Base-by-base conservation (phyloP, 2,113 vertebrate species). In the Procavia capensis region DNA sequence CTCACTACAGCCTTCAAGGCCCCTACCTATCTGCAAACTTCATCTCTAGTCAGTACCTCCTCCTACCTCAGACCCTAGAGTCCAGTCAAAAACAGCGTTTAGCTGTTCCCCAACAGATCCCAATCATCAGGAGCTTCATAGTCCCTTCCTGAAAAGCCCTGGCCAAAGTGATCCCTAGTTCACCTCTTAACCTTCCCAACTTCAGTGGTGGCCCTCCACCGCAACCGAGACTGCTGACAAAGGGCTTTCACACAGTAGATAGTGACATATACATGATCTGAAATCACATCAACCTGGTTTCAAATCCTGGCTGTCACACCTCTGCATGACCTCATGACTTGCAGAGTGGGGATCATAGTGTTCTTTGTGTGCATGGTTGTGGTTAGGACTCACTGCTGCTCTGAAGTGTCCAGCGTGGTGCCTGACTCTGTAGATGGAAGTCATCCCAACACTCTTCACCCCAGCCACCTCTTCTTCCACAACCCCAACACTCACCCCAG, bases 401-500 rank as follows among this genome's bases (percentile, higher is more conserved):
- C 36, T 34, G 80, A 57, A 86, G 80, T 27, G 17, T n/a, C n/a
- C 85, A 31, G 31, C 3, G 2, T 19, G 36, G 68, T 47, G 31
- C 47, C 34, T 29, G 80, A 45, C 61, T 79, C 5, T 4, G 22
- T 9, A 45, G 36, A n/a, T 41, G 47, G 91, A 76, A 64, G 39
- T 43, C 29, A 45, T 19, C 22, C 2, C 4, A 13, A 20, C 19
- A 24, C 13, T 6, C 9, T 20, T 5, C 61, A 63, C 19, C 19
- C 9, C 11, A 4, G 24, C 20, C 25, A 59, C 41, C 47, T 68
- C 47, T 45, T 24, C 22, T 20, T 1, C 45, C 88, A 75, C 45
- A 59, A 1, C 20, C n/a, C 9, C 45, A 19, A 9, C 25, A 24
- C 72, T 7, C 34, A 17, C 54, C 29, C 34, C 36, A 0, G 0